Base-by-base conservation (phyloP, 2,888 invertebrate genomes). In the Anticlea derivata region DNA sequence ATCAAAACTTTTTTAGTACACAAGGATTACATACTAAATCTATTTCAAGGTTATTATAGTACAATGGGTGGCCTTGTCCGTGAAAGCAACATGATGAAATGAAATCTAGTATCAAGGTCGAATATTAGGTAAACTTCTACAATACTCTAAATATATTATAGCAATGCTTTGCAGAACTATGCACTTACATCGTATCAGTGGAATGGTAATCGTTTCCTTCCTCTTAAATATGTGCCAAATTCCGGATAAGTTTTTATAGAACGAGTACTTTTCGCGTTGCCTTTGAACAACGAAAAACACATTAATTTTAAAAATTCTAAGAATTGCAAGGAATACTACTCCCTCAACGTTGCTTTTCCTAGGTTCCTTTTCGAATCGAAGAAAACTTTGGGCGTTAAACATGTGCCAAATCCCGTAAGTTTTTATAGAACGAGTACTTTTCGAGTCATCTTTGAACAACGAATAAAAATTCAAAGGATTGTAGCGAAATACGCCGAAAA, bases 211-310 rank as follows among this genome's bases (percentile, higher is more conserved):
- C 69, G 40, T 70, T 54, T 80, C 73, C 68, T 73, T 83, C 75
- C 66, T 78, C 75, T 86, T 86, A 83, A 89, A 89, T 51, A 88
- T 86, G 72, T 87, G 78, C 87, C 88, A 88, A 68, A 87, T 87
- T 46, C 87, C 86, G 35, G 88, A 86, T 48, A 87, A 61, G 68
- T 88, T 87, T 85, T 86, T 89, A 80, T 86, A 86, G 70, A 87
- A 88, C 45, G 80, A 75, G 66, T 85, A 83, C 63, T 76, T 86
- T 65, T 80, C 78, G 51, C 67, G 67, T 67, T 62, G 66, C 86
- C 86, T 87, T 83, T 33, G 60, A 58, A 52, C 31, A 78, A 73
- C 55, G 61, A 72, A 49, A 70, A 70, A 59, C 11, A 27, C 13
- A 30, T 57, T 50, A 53, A 37, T 7, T 20, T 22, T 17, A 17